Conservation (phyloP, 2,797 vertebrate species). For the Myotis daubentonii region DNA sequence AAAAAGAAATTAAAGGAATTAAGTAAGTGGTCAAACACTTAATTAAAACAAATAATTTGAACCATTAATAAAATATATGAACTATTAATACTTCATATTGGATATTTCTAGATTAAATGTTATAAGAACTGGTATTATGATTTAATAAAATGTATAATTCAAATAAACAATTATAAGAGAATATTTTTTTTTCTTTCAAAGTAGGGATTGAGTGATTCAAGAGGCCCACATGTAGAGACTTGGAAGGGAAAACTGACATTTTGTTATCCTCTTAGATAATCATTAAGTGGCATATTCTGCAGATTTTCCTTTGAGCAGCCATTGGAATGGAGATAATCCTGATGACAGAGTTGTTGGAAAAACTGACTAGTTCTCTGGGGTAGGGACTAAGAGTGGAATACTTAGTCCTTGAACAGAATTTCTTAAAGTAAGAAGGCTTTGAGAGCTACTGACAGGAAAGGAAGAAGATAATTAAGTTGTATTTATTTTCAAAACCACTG, state of each 20-base stretch:
- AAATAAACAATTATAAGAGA: not conserved
- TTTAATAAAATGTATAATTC: not conserved
- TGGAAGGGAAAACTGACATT: not conserved
- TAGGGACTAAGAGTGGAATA: not conserved
- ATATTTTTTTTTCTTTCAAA: not conserved
- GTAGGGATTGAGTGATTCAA: not conserved
- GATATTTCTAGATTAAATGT: conserved; percentile 49
- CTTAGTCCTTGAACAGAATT: not conserved
- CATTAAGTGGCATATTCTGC: not conserved
- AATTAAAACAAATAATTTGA: not conserved
- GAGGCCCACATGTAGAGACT: not conserved
- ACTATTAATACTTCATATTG: not conserved
- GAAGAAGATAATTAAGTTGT: not conserved
- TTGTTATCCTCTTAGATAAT: not conserved
- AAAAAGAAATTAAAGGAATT: conserved; percentile 23
- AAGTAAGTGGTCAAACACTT: not conserved
- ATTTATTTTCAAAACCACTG: not conserved
- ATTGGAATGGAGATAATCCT: not conserved
- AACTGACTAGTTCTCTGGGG: not conserved
- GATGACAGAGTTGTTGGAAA: not conserved
- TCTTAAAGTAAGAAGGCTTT: not conserved
- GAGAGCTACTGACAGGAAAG: not conserved
- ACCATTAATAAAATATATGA: not conserved
- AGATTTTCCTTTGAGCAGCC: not conserved
- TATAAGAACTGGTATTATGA: not conserved